A percentile compares a stretch with the other conserved stretches of the same genome.
Conservation (phyloP, 2,113 vertebrate species). For the Pongo abelii region DNA sequence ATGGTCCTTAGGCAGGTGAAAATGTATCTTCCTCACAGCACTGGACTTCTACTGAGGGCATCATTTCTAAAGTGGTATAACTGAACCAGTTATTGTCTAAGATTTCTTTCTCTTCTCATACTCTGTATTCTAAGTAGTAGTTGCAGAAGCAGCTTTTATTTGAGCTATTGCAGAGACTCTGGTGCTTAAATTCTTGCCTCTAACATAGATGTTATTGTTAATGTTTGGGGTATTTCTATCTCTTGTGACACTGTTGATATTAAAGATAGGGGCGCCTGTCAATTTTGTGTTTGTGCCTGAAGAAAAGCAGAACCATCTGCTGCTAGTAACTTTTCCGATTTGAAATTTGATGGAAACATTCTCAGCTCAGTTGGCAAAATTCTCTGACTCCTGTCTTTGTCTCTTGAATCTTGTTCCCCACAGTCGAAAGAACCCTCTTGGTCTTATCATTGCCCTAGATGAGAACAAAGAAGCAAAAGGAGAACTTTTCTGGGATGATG, state of each 20-base stretch:
- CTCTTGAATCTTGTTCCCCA: neutral
- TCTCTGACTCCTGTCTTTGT: fast-evolving
- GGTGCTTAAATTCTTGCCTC: neutral
- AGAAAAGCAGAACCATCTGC: neutral
- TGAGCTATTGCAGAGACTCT: neutral
- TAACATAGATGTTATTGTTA: neutral
- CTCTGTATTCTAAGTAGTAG: neutral
- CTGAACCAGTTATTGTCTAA: neutral
- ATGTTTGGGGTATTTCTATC: neutral
- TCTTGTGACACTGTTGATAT: neutral
- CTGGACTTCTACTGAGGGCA: neutral
- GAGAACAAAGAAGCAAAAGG: slow-evolving; percentile 87
- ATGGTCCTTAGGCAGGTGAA: neutral
- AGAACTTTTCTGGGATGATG: slow-evolving; percentile 98
- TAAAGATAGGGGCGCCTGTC: neutral
- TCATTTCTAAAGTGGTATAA: neutral
- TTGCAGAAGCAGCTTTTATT: neutral
- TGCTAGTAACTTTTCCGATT: neutral
- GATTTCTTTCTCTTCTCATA: neutral
- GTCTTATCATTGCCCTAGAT: slow-evolving; percentile 92
- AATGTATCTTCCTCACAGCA: neutral
- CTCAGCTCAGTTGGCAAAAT: neutral
- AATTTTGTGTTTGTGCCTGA: neutral
- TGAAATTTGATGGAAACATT: neutral
- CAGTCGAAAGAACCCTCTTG: slow-evolving; percentile 92